A percentile compares a stretch with the other conserved stretches of the same genome.
Conservation (phyloP, 2,113 vertebrate species). For the Amphilophus citrinellus region DNA sequence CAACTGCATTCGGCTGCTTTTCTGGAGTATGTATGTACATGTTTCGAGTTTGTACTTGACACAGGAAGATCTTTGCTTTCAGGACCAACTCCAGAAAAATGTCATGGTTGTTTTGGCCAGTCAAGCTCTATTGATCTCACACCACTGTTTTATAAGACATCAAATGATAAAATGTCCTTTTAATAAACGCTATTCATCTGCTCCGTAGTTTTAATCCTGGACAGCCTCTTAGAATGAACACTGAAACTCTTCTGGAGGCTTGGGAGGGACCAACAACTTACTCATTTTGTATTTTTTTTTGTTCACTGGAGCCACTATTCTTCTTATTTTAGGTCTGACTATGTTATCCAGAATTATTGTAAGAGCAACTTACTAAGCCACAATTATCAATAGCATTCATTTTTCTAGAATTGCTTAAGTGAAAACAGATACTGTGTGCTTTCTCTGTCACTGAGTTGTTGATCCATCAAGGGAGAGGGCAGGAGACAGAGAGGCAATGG, state of each 20-base stretch:
- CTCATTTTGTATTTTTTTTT: not conserved
- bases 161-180: too few relatives aligned
- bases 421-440: not conserved
- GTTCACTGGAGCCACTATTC: too few relatives aligned
- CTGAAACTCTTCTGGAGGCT: not conserved
- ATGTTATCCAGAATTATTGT: not conserved
- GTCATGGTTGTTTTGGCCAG: rapidly evolving
- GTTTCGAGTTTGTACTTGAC: not conserved
- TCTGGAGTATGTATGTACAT: not conserved
- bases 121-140: not conserved
- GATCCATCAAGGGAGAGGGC: not conserved
- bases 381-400: not conserved
- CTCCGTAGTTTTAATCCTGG: not conserved
- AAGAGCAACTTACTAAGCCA: not conserved
- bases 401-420: not conserved
- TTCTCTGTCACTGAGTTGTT: not conserved
- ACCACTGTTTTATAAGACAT: not conserved
- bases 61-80: not conserved
- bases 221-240: not conserved
- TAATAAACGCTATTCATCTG: not conserved
- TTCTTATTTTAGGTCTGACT: too few relatives aligned
- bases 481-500: not conserved
- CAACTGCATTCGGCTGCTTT: not conserved
- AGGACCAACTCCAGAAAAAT: not conserved
- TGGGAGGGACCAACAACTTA: not conserved